These are phyloP conservation scores for Festucalex cinctus DNA, from an alignment of 2,113 vertebrate genomes.

Conservation along the genomic window DNA sequence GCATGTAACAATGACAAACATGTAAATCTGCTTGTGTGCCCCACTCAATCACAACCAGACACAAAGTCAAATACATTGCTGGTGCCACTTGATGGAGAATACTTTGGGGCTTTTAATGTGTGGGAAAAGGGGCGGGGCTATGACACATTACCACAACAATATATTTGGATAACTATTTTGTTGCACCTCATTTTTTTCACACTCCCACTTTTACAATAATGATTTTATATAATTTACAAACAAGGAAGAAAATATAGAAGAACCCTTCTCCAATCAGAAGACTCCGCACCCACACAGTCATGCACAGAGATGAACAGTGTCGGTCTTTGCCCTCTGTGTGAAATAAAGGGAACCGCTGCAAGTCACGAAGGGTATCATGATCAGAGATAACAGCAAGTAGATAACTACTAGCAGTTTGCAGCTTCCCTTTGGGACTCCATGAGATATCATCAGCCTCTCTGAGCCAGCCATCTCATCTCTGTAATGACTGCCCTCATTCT, in stretches of 20 bases:
- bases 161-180: no score
- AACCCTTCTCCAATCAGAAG: not conserved
- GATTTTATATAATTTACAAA: not conserved
- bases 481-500: slow-evolving; percentile 45
- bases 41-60: slow-evolving; percentile 64
- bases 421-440: slow-evolving; percentile 30
- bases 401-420: slow-evolving; percentile 42
- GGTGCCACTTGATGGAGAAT: slow-evolving; percentile 27
- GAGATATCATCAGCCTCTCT: slow-evolving; percentile 65
- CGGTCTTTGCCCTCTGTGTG: slow-evolving; percentile 9
- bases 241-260: not conserved
- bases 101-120: not conserved
- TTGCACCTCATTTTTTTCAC: no score
- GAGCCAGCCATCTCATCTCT: slow-evolving; percentile 46
- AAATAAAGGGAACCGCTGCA: slow-evolving; percentile 21
- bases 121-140: slow-evolving; percentile 3
- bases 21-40: slow-evolving; percentile 71
- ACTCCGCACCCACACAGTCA: not conserved
- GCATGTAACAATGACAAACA: slow-evolving; percentile 75
- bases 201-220: no score
- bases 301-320: slow-evolving; percentile 2
- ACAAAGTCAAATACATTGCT: slow-evolving; percentile 58
- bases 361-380: slow-evolving; percentile 43
- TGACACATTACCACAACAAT: slow-evolving; percentile 10
- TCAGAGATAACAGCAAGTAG: slow-evolving; percentile 45